Conservation (phyloP, 2,797 vertebrate genomes). For the Tachyglossus aculeatus region DNA sequence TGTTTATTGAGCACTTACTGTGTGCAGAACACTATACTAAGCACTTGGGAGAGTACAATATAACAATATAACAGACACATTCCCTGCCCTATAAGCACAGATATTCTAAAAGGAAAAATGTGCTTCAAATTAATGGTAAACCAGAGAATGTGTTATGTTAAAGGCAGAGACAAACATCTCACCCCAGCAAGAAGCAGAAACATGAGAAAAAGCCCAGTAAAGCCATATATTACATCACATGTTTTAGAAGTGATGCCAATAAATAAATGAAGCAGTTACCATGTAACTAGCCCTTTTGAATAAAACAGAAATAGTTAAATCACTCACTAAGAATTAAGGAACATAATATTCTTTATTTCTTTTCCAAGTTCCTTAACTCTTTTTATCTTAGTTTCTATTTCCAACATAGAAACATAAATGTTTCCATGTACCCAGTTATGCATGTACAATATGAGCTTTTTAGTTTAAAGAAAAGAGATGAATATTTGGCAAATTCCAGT, state of each 20-base stretch:
- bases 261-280: constrained; percentile 36
- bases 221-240: constrained; percentile 34
- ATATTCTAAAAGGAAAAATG: constrained; percentile 13
- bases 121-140: constrained; percentile 34
- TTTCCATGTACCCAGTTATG: too few relatives aligned
- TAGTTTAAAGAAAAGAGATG: too few relatives aligned
- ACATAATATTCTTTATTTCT: constrained; percentile 2
- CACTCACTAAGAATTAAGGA: constrained; percentile 31
- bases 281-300: constrained; percentile 22
- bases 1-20: constrained; percentile 51
- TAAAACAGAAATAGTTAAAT: constrained; percentile 46
- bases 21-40: too few relatives aligned
- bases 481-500: too few relatives aligned
- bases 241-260: constrained; percentile 19
- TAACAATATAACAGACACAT: too few relatives aligned
- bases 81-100: constrained; percentile 50
- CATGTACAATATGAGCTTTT: too few relatives aligned
- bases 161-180: constrained; percentile 31
- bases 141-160: constrained; percentile 25
- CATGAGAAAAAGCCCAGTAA: constrained; percentile 36
- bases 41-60: too few relatives aligned
- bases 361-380: constrained; percentile 19
- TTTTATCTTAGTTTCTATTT: too few relatives aligned
- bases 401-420: too few relatives aligned
- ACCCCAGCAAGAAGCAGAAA: constrained; percentile 39